Base-by-base conservation (phyloP, 92 coral and sea anemone species). In the Palythoa caribaeorum region DNA sequence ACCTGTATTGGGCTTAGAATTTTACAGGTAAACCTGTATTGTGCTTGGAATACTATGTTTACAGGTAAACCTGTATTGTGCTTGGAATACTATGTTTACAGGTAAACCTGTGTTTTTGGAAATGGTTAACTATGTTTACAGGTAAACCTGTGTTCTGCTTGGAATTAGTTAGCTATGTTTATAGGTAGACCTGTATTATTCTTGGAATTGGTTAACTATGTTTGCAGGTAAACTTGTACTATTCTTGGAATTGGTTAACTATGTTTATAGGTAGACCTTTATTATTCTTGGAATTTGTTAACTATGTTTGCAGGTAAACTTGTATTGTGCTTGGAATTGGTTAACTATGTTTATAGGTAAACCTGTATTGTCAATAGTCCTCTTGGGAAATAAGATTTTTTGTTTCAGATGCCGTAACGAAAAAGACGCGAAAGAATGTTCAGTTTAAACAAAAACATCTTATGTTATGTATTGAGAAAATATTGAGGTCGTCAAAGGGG, bases 121-220 rank as follows among this genome's bases (percentile, higher is more conserved):
- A n/a, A n/a, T 28, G 28, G 28, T 28, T 28, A 28, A 0, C 28
- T 28, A 28, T 28, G 12, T 21, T 66, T 66, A 14, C 35, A 13
- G 36, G 72, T 9, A 53, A 53, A 53, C 60, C 60, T 1, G 28
- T 28, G 17, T 1, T 65, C n/a, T n/a, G n/a, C 87, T 90, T 97
- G 17, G 99, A 97, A 71, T 96, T 97, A 21, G 98, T 97, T 60
- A 97, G 95, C 86, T 97, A 96, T 60, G 17, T 44, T 10, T 54
- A 21, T 12, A 53, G 47, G 66, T 77, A 14, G 54, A 53, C 44
- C 1, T 52, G n/a, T n/a, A n/a, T 5, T 14, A 8, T 5, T 69
- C 28, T 28, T 28, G 28, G 28, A 28, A 28, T 28, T 21, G 28
- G 28, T 28, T 28, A 28, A 28, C 28, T 28, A 28, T 28, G 15